Evolutionary conservation across 1,140 invertebrate genomes (phyloP), one percentile per base, ranked within the genome.

Genomic region (Bombus pyrosoma): DNA sequence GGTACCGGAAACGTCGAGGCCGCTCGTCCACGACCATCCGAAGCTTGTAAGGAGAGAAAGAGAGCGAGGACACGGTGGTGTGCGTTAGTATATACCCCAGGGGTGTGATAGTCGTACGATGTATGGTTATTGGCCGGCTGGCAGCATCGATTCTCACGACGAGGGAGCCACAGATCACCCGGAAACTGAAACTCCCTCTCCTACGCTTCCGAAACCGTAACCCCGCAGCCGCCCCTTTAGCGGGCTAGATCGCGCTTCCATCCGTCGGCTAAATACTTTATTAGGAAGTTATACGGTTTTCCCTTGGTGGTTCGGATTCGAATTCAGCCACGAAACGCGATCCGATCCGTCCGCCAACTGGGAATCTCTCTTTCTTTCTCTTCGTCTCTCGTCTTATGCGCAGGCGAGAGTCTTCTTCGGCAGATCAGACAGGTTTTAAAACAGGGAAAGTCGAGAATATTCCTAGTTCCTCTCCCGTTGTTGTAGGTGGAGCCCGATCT

Each of bases 121-220:
- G 94, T 94, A 94, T 94, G 94, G 94, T 94, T 94, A 94, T 94
- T 94, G 93, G 94, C 90, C 92, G 93, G 91, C 92, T 93, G 91
- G 92, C 92, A 93, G 93, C 93, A 94, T 94, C 94, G 94, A 94
- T 94, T 94, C 93, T 93, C 93, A 93, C 93, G 91, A 90, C 94
- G 86, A 93, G 94, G 94, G 93, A 94, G 93, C 94, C 93, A 94
- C 93, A 94, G 93, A 94, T 94, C 94, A 94, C 93, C 92, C 91
- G 91, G 85, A 93, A 94, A 94, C 93, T 94, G 91, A 94, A 94
- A 94, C 94, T 94, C 93, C 86, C 89, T 86, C 69, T 80, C 81
- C 85, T 10, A 78, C 66, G 83, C 71, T 57, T 64, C 76, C 43
- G 59, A 62, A n/a, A 69, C 64, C 34, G 47, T 34, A 10, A 57